These are phyloP conservation scores for Ceuthmochares aereus DNA, from an alignment of 2,113 vertebrate species.

Conservation along the genomic window DNA sequence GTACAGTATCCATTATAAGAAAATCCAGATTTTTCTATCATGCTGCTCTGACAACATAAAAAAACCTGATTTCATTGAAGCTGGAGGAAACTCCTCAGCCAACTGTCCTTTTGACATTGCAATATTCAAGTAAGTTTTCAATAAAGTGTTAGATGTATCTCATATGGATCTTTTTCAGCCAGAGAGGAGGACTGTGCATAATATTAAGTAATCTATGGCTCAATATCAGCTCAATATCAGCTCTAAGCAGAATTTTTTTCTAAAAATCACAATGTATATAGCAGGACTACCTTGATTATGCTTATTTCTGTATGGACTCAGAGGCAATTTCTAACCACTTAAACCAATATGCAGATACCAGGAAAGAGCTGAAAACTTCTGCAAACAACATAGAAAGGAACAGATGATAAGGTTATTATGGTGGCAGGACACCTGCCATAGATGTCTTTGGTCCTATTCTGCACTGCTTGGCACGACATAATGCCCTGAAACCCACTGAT, in stretches of 20 bases:
- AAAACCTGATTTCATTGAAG: not conserved
- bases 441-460: not conserved
- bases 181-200: not conserved
- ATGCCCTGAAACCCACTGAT: not conserved
- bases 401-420: not conserved
- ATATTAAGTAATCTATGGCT: not conserved
- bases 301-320: not conserved
- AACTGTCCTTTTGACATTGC: not conserved
- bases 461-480: not conserved
- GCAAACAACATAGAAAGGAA: not conserved
- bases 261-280: not conserved
- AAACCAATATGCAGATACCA: not conserved
- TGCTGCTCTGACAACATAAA: not conserved
- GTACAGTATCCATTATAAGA: not conserved
- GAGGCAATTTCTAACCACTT: not conserved
- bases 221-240: not conserved
- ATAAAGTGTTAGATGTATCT: not conserved
- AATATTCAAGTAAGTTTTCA: not conserved
- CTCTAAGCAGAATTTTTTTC: not conserved
- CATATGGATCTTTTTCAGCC: not conserved
- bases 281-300: not conserved
- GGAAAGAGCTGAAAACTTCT: not conserved
- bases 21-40: not conserved
- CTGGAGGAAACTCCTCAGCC: not conserved
- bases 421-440: not conserved